Evolutionary conservation across 2,888 invertebrate species (phyloP).

Genomic region (Brachypalpus laphriformis): DNA sequence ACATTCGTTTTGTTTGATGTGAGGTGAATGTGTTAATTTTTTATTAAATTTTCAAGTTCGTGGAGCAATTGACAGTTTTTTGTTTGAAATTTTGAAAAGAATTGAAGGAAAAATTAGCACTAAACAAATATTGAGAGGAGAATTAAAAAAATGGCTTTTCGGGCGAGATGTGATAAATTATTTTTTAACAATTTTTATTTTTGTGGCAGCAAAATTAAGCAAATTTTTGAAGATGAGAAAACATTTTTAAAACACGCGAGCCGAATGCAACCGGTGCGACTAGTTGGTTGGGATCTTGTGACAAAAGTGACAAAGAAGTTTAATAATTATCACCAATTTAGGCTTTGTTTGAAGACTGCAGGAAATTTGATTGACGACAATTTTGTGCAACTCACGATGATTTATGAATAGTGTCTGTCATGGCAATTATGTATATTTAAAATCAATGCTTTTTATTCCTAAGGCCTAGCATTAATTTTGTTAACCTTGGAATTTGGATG

Average conservation of each 20-base stretch:
- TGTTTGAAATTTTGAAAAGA: background rate
- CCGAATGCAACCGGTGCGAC: background rate
- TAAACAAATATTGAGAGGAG: background rate
- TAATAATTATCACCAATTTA: background rate
- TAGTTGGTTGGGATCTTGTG: background rate
- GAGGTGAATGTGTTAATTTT: conserved; percentile 42
- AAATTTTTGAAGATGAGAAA: background rate
- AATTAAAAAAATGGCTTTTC: background rate
- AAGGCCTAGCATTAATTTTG: no score
- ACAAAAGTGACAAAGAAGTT: background rate
- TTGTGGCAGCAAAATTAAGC: background rate
- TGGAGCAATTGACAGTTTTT: conserved; percentile 31
- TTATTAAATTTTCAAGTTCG: conserved; percentile 47
- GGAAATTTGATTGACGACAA: background rate
- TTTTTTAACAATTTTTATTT: background rate
- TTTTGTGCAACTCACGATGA: background rate
- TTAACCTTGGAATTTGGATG: no score
- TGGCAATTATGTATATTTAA: background rate
- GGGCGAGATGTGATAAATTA: background rate
- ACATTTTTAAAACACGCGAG: background rate
- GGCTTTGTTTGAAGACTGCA: background rate
- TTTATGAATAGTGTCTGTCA: background rate
- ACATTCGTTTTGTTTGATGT: background rate
- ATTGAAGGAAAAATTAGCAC: conserved; percentile 21
- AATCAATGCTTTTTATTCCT: no score